Base-by-base conservation (phyloP, 1,140 invertebrate species). In the Phenacoccus solenopsis region DNA sequence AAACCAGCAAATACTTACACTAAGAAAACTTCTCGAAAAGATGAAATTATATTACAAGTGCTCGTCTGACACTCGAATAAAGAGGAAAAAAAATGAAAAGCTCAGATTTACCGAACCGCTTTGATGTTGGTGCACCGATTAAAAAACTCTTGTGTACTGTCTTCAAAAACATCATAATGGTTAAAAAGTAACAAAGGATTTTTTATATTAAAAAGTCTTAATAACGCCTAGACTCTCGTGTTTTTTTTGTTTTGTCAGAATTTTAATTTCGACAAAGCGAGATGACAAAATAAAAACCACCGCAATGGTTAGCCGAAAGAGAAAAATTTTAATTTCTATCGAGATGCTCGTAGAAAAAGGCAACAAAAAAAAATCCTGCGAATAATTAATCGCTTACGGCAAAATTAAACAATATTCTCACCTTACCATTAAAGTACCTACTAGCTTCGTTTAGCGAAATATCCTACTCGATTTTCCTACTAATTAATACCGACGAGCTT, bases 41-140 rank as follows among this genome's bases (percentile, higher is more conserved):
- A 24, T 64, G 59, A 27, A 64, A 64, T 64, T 9, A 27, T 64
- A 64, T 64, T 64, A 64, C 10, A 64, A 24, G 16, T 10, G 25
- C 59, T 64, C 22, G 59, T 64, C 59, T 64, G 59, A 64, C 59
- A 64, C 59, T 25, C 59, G 59, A 64, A 64, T 64, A 64, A n/a
- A n/a, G n/a, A n/a, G n/a, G n/a, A n/a, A n/a, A n/a, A n/a, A n/a
- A n/a, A 64, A 64, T 64, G 59, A 64, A 64, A 64, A 64, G 16
- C 59, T 64, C 59, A 64, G 59, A 64, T 64, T 64, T 25, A 64
- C 25, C 22, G 4, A 64, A 64, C 25, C 25, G 59, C 59, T 64
- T 64, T 64, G 59, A 64, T 64, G 25, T 64, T 25, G 21, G 21
- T 25, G 25, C 22, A 24, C 21, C 59, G 59, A 64, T 64, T 64